Evolutionary conservation across 2,797 vertebrate genomes (phyloP).

Genomic region (Rhinichthys osculus): DNA sequence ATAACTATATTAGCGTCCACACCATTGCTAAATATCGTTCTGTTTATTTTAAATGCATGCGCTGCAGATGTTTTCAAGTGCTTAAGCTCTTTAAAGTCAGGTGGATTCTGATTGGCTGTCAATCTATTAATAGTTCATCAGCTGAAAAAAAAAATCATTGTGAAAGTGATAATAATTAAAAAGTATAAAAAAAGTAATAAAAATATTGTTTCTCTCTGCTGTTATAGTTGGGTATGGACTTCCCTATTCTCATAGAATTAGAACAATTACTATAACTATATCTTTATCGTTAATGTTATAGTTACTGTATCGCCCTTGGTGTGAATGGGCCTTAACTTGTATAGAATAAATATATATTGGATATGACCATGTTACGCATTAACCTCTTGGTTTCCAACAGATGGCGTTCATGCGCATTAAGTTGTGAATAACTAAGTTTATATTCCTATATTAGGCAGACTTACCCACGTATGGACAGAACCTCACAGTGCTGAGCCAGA

Average conservation of each 20-base stretch:
- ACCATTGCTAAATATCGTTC: background rate
- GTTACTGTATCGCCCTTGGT: background rate
- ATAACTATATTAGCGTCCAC: background rate
- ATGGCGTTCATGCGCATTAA: background rate
- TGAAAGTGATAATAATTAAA: background rate
- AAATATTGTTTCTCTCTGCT: background rate
- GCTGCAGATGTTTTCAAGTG: background rate
- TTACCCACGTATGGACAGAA: slow-evolving; percentile 86
- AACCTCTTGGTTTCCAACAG: background rate
- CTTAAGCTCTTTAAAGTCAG: background rate
- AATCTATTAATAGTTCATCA: background rate
- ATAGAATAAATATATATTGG: background rate
- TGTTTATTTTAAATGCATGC: background rate
- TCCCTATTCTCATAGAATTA: background rate
- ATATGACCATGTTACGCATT: background rate
- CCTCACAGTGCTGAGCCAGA: slow-evolving; percentile 86
- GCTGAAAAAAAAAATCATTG: background rate
- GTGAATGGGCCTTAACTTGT: background rate
- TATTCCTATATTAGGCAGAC: slow-evolving; percentile 36
- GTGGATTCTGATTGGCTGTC: background rate
- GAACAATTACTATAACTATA: background rate
- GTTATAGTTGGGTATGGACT: background rate
- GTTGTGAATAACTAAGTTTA: background rate
- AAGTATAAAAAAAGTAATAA: too few relatives aligned
- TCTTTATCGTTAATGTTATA: background rate